These are phyloP conservation scores for Aphidius gifuensis DNA, from an alignment of 1,140 invertebrate genomes.

Conservation along the genomic window DNA sequence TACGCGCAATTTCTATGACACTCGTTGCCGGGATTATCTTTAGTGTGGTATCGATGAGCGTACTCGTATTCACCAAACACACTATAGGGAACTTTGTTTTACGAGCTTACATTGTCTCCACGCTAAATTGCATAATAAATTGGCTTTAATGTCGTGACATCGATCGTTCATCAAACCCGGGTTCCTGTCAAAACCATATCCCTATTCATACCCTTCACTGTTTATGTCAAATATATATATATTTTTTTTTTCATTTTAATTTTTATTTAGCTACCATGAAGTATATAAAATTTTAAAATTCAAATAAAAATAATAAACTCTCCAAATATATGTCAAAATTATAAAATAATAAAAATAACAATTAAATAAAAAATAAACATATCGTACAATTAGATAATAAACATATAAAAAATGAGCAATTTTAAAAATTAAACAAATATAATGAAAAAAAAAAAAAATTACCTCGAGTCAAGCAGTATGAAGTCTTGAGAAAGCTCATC, in stretches of 20 bases:
- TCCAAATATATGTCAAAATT: no score
- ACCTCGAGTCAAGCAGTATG: no score
- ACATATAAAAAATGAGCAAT: no score
- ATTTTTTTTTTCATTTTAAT: constrained; percentile 8
- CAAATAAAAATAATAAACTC: no score
- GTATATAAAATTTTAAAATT: no score
- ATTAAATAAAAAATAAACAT: no score
- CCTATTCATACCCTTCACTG: constrained; percentile 1
- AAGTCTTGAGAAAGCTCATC: no score
- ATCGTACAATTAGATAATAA: no score
- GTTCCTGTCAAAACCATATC: constrained; percentile 17
- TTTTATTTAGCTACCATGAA: not conserved
- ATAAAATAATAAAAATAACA: no score
- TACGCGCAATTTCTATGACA: constrained; percentile 19
- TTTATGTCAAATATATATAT: not conserved
- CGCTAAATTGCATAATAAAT: constrained; percentile 32
- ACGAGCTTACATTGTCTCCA: constrained; percentile 29
- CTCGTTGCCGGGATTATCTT: constrained; percentile 32
- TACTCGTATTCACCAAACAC: constrained; percentile 3
- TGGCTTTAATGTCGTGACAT: constrained; percentile 22
- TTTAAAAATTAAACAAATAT: no score
- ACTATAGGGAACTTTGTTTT: constrained; percentile 30
- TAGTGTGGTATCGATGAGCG: constrained; percentile 24
- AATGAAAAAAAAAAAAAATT: no score
- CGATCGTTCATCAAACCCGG: constrained; percentile 23